These are phyloP conservation scores for Tetranychus urticae DNA, from an alignment of 1,140 invertebrate genomes.

Conservation along the genomic window DNA sequence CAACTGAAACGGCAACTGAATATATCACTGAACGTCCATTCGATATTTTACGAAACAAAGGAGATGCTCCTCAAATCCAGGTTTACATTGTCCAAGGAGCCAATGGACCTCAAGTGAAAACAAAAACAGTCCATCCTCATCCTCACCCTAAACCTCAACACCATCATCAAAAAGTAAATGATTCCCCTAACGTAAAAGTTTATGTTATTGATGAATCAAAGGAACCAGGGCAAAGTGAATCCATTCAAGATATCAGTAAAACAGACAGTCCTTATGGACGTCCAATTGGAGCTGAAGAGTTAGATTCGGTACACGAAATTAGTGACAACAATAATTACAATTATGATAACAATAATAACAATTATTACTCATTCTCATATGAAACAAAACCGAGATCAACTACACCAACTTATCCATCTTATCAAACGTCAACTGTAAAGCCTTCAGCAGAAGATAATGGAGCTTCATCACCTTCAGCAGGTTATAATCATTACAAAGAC, in stretches of 20 bases:
- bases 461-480: background rate
- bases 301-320: background rate
- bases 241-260: background rate
- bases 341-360: background rate
- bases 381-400: background rate
- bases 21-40: background rate
- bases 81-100: conserved; percentile 4
- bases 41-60: conserved; percentile 1
- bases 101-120: conserved; percentile 2
- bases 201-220: background rate
- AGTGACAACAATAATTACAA: background rate
- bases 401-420: background rate
- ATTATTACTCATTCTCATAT: background rate
- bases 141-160: too few species aligned
- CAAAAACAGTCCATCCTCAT: background rate
- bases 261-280: background rate
- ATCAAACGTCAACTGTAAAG: background rate
- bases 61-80: conserved; percentile 2
- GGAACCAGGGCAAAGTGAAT: background rate
- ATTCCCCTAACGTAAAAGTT: background rate
- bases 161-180: background rate
- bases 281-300: background rate
- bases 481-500: background rate
- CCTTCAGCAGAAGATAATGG: background rate
- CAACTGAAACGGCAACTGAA: conserved; percentile 16